phyloP scores from a whole-genome alignment of 2,797 vertebrate species.

The Oryzias sinensis region DNA sequence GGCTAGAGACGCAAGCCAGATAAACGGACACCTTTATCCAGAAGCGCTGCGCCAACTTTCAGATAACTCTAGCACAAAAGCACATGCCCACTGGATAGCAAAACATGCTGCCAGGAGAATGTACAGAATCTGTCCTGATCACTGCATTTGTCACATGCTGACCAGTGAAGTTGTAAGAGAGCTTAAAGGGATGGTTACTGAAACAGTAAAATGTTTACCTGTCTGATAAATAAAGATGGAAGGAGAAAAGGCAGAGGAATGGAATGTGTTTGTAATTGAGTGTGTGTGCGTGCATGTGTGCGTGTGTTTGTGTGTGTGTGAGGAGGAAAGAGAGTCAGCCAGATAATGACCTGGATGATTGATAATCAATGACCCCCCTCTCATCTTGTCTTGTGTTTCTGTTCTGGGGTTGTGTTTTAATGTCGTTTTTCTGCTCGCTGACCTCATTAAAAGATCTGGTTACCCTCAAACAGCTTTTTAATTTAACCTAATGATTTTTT shows the following conservation, averaged over 20 bases:
- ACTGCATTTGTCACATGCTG: conserved; percentile 50
- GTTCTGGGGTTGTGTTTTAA: conserved; percentile 82
- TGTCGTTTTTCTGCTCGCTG: conserved; percentile 76
- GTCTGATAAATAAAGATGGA: conserved; percentile 48
- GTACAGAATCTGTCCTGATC: conserved; percentile 49
- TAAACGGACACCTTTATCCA: conserved; percentile 62
- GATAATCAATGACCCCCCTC: conserved; percentile 81
- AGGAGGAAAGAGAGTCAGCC: conserved; percentile 36
- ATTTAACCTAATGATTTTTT: conserved; percentile 87
- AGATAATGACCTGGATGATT: conserved; percentile 82
- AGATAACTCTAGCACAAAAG: conserved; percentile 45
- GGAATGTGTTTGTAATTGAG: conserved; percentile 46
- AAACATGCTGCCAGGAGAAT: conserved; percentile 35
- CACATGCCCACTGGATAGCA: conserved; percentile 41
- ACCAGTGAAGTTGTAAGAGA: conserved; percentile 47
- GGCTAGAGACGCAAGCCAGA: conserved; percentile 60
- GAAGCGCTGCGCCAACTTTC: conserved; percentile 57
- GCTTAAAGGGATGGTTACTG: conserved; percentile 47
- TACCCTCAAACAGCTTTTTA: conserved; percentile 88
- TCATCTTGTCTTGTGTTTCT: conserved; percentile 76
- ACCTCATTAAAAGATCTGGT: conserved; percentile 85
- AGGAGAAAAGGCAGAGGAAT: conserved; percentile 40
- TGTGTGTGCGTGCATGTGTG: conserved; percentile 3
- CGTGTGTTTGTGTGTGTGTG: background rate
- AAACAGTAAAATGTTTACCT: conserved; percentile 52